Percentiles rank a stretch among this genome's conserved stretches.
Conservation (phyloP, 2,888 invertebrate genomes). For the Cerastis leucographa region DNA sequence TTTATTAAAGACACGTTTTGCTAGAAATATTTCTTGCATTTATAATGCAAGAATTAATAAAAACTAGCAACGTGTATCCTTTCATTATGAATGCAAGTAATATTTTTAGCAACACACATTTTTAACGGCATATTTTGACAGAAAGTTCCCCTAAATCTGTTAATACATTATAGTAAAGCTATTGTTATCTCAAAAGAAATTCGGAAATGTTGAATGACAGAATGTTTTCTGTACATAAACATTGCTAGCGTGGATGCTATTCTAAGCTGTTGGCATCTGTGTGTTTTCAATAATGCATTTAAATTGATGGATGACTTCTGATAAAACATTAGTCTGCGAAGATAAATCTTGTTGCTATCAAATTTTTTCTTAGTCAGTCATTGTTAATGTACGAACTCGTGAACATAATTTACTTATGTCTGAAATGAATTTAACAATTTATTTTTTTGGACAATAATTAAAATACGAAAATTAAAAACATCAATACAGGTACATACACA, state of each 20-base stretch:
- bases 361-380: constrained; percentile 16
- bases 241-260: constrained; percentile 38
- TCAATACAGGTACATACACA: constrained; percentile 2
- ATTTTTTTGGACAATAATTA: background rate
- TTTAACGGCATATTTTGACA: constrained; percentile 37
- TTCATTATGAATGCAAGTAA: no score
- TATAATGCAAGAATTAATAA: no score
- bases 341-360: constrained; percentile 50
- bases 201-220: constrained; percentile 48
- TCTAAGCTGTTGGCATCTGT: constrained; percentile 35
- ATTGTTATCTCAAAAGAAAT: constrained; percentile 39
- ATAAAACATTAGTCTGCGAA: constrained; percentile 41
- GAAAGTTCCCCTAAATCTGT: constrained; percentile 37
- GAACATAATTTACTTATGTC: background rate
- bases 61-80: no score
- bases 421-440: background rate
- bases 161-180: constrained; percentile 32
- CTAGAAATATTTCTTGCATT: background rate
- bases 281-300: constrained; percentile 59
- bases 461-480: constrained; percentile 8
- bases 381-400: background rate
- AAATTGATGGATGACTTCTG: constrained; percentile 55
- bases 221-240: constrained; percentile 52
- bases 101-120: background rate
- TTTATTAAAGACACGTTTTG: constrained; percentile 17